Evolutionary conservation across 2,113 vertebrate species (phyloP).

Genomic region (Paedocypris sp.): DNA sequence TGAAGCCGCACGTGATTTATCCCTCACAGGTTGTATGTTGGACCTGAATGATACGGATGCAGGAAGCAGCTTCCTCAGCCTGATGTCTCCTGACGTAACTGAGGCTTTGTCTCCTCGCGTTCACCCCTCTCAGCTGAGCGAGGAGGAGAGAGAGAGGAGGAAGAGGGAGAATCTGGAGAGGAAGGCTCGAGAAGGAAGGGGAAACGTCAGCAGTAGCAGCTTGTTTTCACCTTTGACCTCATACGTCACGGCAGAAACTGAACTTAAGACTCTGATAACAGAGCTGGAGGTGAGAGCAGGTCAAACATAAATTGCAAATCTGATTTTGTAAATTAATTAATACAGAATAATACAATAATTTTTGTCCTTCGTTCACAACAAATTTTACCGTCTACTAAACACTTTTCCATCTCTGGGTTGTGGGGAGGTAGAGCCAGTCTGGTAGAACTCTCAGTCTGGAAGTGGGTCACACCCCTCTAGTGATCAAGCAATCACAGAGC

Average conservation of each 20-base stretch:
- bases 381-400: no score
- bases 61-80: slow-evolving; percentile 49
- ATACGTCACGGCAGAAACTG: slow-evolving; percentile 80
- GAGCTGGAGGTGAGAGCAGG: slow-evolving; percentile 74
- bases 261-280: slow-evolving; percentile 74
- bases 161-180: slow-evolving; percentile 68
- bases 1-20: not conserved
- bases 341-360: not conserved
- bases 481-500: no score
- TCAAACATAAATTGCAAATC: no score
- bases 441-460: no score
- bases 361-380: no score
- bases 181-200: slow-evolving; percentile 46
- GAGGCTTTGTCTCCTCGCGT: slow-evolving; percentile 51
- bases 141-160: slow-evolving; percentile 65
- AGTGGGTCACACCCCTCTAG: no score
- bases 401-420: no score
- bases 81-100: slow-evolving; percentile 63
- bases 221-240: slow-evolving; percentile 81
- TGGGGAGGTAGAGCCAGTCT: no score
- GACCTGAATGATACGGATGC: slow-evolving; percentile 44
- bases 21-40: slow-evolving; percentile 3
- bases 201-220: slow-evolving; percentile 43
- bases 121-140: slow-evolving; percentile 48
- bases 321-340: no score